These are phyloP conservation scores for Clivina fossor DNA, from an alignment of 2,888 invertebrate species.

Conservation along the genomic window DNA sequence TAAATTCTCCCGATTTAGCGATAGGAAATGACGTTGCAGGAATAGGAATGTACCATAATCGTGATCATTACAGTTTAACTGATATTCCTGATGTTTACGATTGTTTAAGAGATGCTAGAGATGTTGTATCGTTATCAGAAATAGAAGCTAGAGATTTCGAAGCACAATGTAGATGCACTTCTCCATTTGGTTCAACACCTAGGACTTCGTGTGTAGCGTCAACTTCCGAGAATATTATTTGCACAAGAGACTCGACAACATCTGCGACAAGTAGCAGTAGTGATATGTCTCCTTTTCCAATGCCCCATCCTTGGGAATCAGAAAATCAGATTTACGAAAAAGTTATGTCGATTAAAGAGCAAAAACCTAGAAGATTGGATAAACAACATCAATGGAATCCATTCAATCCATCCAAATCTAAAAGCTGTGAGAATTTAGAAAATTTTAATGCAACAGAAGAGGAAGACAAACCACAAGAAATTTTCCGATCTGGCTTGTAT, in stretches of 20 bases:
- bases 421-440: conserved; percentile 35
- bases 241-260: conserved; percentile 57
- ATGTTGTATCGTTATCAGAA: conserved; percentile 58
- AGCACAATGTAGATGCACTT: conserved; percentile 71
- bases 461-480: conserved; percentile 55
- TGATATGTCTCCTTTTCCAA: conserved; percentile 51
- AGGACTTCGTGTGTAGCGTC: conserved; percentile 65
- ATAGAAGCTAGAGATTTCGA: conserved; percentile 63
- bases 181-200: conserved; percentile 73
- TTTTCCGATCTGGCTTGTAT: conserved; percentile 82
- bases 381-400: conserved; percentile 56
- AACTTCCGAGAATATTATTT: conserved; percentile 59
- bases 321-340: conserved; percentile 57
- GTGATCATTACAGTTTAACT: conserved; percentile 23
- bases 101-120: conserved; percentile 40
- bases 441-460: too few species aligned
- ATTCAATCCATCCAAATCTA: conserved; percentile 53
- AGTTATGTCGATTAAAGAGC: conserved; percentile 53
- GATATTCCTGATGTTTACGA: conserved; percentile 22
- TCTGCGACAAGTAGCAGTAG: conserved; percentile 56
- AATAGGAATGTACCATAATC: conserved; percentile 8
- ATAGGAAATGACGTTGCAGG: conserved; percentile 41
- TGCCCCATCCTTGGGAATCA: conserved; percentile 54
- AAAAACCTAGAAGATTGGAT: conserved; percentile 36
- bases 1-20: conserved; percentile 69